Base-by-base conservation (phyloP, 2,797 vertebrate genomes). In the Potorous gilbertii region DNA sequence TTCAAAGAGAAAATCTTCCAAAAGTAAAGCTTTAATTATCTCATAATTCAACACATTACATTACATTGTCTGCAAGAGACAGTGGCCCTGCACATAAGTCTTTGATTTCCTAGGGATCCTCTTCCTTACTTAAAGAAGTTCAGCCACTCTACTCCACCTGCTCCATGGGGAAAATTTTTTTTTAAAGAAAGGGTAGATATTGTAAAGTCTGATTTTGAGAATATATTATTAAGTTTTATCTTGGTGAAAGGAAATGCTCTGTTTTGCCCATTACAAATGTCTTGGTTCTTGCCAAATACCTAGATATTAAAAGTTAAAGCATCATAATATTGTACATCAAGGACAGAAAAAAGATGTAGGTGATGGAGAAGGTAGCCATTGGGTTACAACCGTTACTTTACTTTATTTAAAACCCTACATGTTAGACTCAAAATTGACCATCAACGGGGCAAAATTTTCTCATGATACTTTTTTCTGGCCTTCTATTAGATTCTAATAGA, bases 1-100 rank as follows among this genome's bases (percentile, higher is more conserved):
- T 74, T 96, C 96, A 97, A 97, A 97, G 92, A 89, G 94, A 95
- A 96, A 81, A 87, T 55, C 55, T 94, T 95, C 66, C 92, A 92
- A 97, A 91, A 96, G 9, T 0, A 1, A 92, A 93, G 57, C 54
- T 93, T 95, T 94, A 95, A 93, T 59, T 50, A 95, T 91, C 55
- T 93, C 90, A 90, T 97, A 93, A 95, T 93, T 90, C 97, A 96
- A 97, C 34, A 74, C 90, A 90, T 74, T 95, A 24, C 24, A 52
- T 55, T 46, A 27, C 74, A 81, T 46, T 40, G 21, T 81, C 52
- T 96, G 96, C 91, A 93, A 54, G 52, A 95, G 93, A 95, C 91
- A 95, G 92, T 46, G 95, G 66, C 27, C 46, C 21, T 97, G 91
- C 92, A 89, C 29, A 46, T 55, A 96, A 94, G 90, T 18, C 8